Conservation (phyloP, 2,888 invertebrate species). For the Melanargia galathea region DNA sequence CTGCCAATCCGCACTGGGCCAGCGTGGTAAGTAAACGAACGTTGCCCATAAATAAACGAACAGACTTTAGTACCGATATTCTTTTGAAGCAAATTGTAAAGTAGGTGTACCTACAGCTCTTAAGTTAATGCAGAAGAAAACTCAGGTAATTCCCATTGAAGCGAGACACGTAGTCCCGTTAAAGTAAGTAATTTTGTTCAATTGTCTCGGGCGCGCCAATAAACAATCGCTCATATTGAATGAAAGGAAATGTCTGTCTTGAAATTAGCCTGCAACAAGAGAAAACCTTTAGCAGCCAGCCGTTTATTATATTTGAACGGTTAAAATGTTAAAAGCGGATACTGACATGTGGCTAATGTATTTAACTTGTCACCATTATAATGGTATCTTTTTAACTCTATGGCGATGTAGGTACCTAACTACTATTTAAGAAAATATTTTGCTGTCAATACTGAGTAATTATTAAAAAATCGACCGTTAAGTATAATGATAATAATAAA, state of each 20-base stretch:
- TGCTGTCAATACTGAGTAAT: neutral
- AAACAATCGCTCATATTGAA: constrained; percentile 82
- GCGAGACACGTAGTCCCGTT: constrained; percentile 60
- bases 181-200: constrained; percentile 71
- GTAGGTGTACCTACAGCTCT: too few relatives aligned
- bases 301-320: constrained; percentile 76
- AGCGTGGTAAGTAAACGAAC: too few relatives aligned
- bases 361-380: constrained; percentile 60
- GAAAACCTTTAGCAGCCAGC: constrained; percentile 75
- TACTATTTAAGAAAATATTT: neutral
- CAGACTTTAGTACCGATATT: too few relatives aligned
- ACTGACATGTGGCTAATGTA: constrained; percentile 59
- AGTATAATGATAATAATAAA: too few relatives aligned
- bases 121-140: constrained; percentile 35
- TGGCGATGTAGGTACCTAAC: too few relatives aligned
- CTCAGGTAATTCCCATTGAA: constrained; percentile 42
- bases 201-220: constrained; percentile 76
- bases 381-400: constrained; percentile 40
- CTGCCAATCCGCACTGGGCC: too few relatives aligned
- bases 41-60: too few relatives aligned
- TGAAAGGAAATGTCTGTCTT: constrained; percentile 80
- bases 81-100: too few relatives aligned
- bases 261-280: constrained; percentile 79
- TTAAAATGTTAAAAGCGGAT: constrained; percentile 62
- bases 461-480: too few relatives aligned